Evolutionary conservation across 2,113 vertebrate genomes (phyloP).

Genomic region (Mesocricetus auratus): DNA sequence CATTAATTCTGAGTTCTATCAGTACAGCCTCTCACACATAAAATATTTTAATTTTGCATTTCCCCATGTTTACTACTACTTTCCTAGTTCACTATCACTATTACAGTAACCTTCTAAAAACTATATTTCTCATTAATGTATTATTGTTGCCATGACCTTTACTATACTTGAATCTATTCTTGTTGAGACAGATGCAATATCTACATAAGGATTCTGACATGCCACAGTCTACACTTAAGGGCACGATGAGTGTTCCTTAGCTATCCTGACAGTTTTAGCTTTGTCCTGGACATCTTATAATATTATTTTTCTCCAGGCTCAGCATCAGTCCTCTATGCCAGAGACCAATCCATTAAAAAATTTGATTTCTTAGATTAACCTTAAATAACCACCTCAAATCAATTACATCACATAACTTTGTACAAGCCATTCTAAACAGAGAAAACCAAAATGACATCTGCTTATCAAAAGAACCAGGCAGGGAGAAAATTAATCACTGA

Average conservation of each 20-base stretch:
- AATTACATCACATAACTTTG: not conserved
- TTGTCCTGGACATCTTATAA: not conserved
- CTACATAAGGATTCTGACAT: slow-evolving; percentile 9
- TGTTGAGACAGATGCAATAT: not conserved
- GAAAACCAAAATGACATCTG: not conserved
- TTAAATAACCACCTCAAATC: not conserved
- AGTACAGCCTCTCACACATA: not conserved
- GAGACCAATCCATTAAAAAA: not conserved
- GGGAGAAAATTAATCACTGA: not conserved
- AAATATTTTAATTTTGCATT: slow-evolving; percentile 30
- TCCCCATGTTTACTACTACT: not conserved
- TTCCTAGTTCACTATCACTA: not conserved
- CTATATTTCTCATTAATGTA: not conserved
- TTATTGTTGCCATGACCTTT: not conserved
- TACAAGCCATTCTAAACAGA: not conserved
- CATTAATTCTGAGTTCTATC: slow-evolving; percentile 49
- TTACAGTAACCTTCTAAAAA: not conserved
- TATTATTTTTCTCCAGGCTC: not conserved
- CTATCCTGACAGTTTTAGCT: not conserved
- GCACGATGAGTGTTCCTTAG: not conserved
- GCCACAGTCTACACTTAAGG: not conserved
- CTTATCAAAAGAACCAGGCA: not conserved
- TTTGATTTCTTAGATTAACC: not conserved
- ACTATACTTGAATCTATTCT: slow-evolving; percentile 23
- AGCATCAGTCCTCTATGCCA: not conserved